Conservation (phyloP, 1,140 invertebrate genomes). For the Heliconius nattereri region DNA sequence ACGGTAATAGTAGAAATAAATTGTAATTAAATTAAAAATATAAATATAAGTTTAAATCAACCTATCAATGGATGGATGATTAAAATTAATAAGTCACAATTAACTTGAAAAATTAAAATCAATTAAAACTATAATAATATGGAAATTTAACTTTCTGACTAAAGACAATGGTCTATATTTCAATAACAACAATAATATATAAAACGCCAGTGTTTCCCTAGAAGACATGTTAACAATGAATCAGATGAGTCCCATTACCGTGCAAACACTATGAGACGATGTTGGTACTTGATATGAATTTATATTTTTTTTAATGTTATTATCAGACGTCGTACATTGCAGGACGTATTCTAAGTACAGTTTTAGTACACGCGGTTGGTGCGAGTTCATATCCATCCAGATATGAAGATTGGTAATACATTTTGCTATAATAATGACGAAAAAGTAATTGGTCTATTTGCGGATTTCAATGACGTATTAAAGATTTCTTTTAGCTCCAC, state of each 20-base stretch:
- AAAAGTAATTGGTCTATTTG: no score
- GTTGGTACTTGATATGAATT: not conserved
- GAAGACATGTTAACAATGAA: slow-evolving; percentile 10
- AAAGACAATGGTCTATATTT: no score
- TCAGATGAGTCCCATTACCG: slow-evolving; percentile 26
- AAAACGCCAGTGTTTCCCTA: slow-evolving; percentile 23
- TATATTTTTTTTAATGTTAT: not conserved
- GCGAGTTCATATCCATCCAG: not conserved
- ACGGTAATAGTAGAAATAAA: no score
- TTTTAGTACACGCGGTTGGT: not conserved
- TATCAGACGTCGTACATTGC: slow-evolving; percentile 1
- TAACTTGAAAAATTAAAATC: no score
- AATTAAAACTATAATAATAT: no score
- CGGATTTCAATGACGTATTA: no score
- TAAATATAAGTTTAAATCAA: no score
- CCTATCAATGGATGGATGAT: no score
- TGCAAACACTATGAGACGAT: slow-evolving; percentile 34
- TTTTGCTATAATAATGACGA: not conserved
- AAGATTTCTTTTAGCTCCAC: no score
- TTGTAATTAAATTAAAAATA: no score
- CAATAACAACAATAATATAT: not conserved
- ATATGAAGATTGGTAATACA: not conserved
- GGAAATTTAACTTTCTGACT: no score
- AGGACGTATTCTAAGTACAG: not conserved
- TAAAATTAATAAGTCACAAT: no score